Conservation (phyloP, 2,113 vertebrate genomes). For the Oostethus manadensis region DNA sequence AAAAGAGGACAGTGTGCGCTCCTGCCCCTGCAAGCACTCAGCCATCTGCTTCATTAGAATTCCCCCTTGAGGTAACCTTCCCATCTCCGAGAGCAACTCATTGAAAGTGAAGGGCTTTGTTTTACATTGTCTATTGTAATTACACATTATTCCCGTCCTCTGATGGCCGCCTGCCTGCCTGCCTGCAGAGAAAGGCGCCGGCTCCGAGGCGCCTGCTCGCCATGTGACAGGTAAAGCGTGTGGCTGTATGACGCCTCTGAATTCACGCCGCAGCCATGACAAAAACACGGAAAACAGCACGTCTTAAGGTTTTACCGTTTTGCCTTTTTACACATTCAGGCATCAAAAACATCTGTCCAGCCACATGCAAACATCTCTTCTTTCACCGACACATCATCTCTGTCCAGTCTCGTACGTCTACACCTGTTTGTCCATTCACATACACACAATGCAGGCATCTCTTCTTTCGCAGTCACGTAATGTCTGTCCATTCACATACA, state of each 20-base stretch:
- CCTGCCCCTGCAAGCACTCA: constrained; percentile 65
- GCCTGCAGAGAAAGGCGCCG: constrained; percentile 17
- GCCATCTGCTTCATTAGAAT: constrained; percentile 78
- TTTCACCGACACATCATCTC: too few species aligned
- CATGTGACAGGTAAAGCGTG: constrained; percentile 7
- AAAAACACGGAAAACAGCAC: too few species aligned
- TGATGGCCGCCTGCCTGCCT: constrained; percentile 43
- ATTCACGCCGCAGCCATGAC: background rate
- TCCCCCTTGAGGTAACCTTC: constrained; percentile 78
- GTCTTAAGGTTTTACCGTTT: too few species aligned
- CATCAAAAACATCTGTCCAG: too few species aligned
- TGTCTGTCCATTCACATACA: too few species aligned
- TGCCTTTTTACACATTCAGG: too few species aligned
- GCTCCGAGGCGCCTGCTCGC: constrained; percentile 16
- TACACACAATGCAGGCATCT: background rate
- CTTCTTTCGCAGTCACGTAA: background rate
- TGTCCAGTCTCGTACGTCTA: too few species aligned
- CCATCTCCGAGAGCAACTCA: constrained; percentile 59
- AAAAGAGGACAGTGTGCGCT: constrained; percentile 48
- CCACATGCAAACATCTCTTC: too few species aligned
- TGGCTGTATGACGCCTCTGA: constrained; percentile 5
- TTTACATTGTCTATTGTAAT: constrained; percentile 75
- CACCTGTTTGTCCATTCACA: background rate
- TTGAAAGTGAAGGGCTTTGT: constrained; percentile 73
- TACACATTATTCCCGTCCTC: constrained; percentile 62